Conservation (phyloP, 1,140 invertebrate species). For the Gryon sp. region DNA sequence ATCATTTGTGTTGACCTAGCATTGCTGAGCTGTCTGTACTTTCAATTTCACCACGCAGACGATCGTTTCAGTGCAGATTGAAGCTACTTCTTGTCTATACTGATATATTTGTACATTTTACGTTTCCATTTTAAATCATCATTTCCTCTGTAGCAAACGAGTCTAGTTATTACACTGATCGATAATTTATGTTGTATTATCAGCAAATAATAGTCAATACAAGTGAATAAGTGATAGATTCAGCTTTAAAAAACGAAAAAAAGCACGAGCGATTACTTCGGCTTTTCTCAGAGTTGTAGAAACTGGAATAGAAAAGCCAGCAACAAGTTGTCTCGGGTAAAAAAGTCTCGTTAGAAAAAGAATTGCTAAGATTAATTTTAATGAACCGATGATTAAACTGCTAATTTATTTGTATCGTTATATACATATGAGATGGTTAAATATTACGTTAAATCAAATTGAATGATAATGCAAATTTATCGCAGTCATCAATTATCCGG, state of each 20-base stretch:
- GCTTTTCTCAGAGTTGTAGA: slow-evolving; percentile 22
- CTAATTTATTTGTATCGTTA: slow-evolving; percentile 4
- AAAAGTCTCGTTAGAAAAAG: slow-evolving; percentile 1
- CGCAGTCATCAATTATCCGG: not conserved
- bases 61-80: slow-evolving; percentile 7
- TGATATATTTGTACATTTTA: slow-evolving; percentile 11
- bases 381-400: slow-evolving; percentile 12
- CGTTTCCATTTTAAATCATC: slow-evolving; percentile 5
- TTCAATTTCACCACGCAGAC: slow-evolving; percentile 39
- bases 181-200: slow-evolving; percentile 20
- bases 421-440: not conserved
- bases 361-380: slow-evolving; percentile 11
- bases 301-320: slow-evolving; percentile 14
- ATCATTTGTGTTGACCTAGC: slow-evolving; percentile 34
- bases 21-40: slow-evolving; percentile 15
- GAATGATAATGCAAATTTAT: not conserved
- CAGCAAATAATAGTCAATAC: slow-evolving; percentile 12
- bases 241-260: slow-evolving; percentile 8
- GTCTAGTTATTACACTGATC: not conserved
- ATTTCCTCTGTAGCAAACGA: not conserved
- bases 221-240: slow-evolving; percentile 9
- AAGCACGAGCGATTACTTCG: slow-evolving; percentile 9
- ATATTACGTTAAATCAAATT: slow-evolving; percentile 11
- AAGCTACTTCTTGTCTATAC: slow-evolving; percentile 7
- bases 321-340: not conserved